phyloP scores from a whole-genome alignment of 2,888 invertebrate species.

The Calliopum simillimum region DNA sequence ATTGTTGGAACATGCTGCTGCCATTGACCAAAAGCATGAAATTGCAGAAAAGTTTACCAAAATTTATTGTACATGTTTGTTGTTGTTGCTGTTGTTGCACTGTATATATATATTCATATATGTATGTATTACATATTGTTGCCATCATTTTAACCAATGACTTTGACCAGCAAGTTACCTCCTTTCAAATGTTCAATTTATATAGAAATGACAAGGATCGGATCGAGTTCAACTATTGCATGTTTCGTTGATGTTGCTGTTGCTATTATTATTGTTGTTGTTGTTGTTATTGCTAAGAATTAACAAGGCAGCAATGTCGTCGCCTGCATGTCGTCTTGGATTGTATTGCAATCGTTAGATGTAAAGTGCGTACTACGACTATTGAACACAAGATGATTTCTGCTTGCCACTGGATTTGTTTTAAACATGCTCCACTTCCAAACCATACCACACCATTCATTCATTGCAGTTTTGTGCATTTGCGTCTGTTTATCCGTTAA shows the following conservation, averaged over 20 bases:
- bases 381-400: conserved; percentile 8
- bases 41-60: neutral
- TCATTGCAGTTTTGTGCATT: no score
- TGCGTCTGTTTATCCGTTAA: no score
- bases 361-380: no score
- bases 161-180: neutral
- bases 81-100: neutral
- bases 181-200: conserved; percentile 1
- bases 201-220: neutral
- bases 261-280: no score
- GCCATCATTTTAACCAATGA: neutral
- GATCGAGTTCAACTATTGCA: neutral
- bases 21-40: neutral
- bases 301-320: conserved; percentile 4
- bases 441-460: no score
- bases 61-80: conserved; percentile 14
- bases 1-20: neutral
- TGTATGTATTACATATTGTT: neutral
- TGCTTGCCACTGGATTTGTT: neutral
- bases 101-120: no score
- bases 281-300: neutral
- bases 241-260: no score
- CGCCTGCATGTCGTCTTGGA: neutral
- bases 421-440: no score
- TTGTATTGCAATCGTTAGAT: no score